Conservation (phyloP, 2,888 invertebrate species). For the Trypoxylon attenuatum region DNA sequence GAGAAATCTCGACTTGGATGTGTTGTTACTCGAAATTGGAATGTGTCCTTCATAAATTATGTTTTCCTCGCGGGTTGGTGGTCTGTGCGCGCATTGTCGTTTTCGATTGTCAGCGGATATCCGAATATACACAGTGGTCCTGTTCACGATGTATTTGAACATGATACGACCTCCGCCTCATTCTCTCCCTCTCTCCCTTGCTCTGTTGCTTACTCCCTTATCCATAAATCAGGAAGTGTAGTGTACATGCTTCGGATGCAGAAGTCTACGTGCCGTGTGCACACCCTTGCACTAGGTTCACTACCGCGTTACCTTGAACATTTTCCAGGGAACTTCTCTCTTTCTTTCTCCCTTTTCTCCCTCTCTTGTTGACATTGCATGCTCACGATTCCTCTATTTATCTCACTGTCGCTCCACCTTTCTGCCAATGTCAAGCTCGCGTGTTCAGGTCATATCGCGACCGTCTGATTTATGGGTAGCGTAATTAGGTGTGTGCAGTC, state of each 20-base stretch:
- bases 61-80: neutral
- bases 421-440: too few relatives aligned
- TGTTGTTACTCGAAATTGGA: constrained; percentile 12
- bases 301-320: neutral
- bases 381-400: neutral
- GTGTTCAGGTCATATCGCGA: too few relatives aligned
- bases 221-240: constrained; percentile 35
- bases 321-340: too few relatives aligned
- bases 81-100: neutral
- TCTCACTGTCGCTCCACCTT: too few relatives aligned
- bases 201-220: too few relatives aligned
- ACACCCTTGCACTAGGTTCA: too few relatives aligned
- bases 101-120: constrained; percentile 37
- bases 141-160: constrained; percentile 40
- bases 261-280: too few relatives aligned
- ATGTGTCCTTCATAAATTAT: constrained; percentile 12
- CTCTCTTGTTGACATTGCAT: neutral
- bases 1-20: too few relatives aligned
- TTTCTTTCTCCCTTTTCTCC: neutral
- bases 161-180: constrained; percentile 9
- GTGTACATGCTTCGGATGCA: neutral
- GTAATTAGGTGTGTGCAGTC: neutral
- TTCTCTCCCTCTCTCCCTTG: too few relatives aligned
- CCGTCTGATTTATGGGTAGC: neutral
- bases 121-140: constrained; percentile 34